Evolutionary conservation across 2,113 vertebrate species (phyloP), one percentile per base, ranked within the genome.

Genomic region (Rhizomys pruinosus): DNA sequence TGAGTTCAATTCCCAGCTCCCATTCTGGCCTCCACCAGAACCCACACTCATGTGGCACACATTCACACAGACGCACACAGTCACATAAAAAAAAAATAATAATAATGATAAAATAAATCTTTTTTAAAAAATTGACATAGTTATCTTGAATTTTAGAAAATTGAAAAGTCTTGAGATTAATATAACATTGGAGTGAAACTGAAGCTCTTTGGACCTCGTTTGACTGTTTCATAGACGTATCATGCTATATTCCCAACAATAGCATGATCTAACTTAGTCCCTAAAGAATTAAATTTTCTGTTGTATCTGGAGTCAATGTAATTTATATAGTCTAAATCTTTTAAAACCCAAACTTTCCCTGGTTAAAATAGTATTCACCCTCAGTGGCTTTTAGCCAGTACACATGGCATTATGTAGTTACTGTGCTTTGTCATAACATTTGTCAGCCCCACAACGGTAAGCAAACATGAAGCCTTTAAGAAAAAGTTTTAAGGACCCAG

Each of bases 161-260:
- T 94, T 34, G 66, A 84, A 76, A 39, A 86, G 9, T 81, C 91
- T 96, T 78, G 34, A 93, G 81, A 88, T 34, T 91, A 81, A 82
- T 63, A 63, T 5, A 80, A 91, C 92, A 29, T 73, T 68, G 20
- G 71, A 52, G 37, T 89, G 66, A 84, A 93, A 85, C 34, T 81
- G 1, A 87, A 84, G 39, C 90, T 81, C 17, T 64, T 86, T 59
- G 68, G 63, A 34, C 27, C 10, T n/a, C n/a, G n/a, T n/a, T n/a
- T n/a, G n/a, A n/a, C n/a, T 90, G 27, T 80, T 92, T 87, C 61
- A 92, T 10, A 86, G 10, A 84, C 79, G 63, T 82, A 2, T 71
- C 68, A 29, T 81, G 17, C 22, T 90, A 34, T 19, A 59, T 84
- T 91, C n/a, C 69, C 55, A 72, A 52, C 68, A 71, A 27, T 84